Conservation (phyloP, 2,113 vertebrate species). For the Tenrec ecaudatus region DNA sequence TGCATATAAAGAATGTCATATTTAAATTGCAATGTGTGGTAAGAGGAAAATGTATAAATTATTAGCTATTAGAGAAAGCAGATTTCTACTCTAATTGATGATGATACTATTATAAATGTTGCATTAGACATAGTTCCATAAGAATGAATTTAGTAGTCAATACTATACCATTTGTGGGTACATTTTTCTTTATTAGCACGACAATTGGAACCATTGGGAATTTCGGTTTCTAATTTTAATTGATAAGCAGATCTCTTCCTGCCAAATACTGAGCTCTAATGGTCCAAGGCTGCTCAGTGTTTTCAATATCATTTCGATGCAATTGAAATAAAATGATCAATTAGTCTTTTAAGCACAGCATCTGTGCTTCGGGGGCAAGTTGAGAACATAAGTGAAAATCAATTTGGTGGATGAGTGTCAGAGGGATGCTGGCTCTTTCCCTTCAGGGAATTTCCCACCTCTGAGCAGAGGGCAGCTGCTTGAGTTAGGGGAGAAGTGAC, state of each 20-base stretch:
- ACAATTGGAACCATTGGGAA: slow-evolving; percentile 39
- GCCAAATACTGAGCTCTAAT: slow-evolving; percentile 65
- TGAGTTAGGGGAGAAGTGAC: slow-evolving; percentile 1
- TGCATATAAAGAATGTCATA: neutral
- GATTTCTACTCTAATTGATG: slow-evolving; percentile 23
- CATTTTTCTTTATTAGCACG: slow-evolving; percentile 60
- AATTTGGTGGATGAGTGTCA: slow-evolving; percentile 65
- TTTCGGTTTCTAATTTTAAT: slow-evolving; percentile 71
- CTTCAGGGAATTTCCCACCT: slow-evolving; percentile 14
- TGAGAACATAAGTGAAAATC: slow-evolving; percentile 69
- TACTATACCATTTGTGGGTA: slow-evolving; percentile 42
- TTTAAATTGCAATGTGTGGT: slow-evolving; percentile 40
- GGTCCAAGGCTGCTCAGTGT: slow-evolving; percentile 51
- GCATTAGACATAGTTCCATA: slow-evolving; percentile 18
- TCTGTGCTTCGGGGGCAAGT: slow-evolving; percentile 70
- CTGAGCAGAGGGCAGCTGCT: slow-evolving; percentile 46
- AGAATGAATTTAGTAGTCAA: slow-evolving; percentile 62
- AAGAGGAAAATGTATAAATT: slow-evolving; percentile 39
- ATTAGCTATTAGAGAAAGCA: slow-evolving; percentile 49
- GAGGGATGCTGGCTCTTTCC: slow-evolving; percentile 24
- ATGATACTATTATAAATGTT: slow-evolving; percentile 47
- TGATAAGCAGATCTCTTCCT: slow-evolving; percentile 67
- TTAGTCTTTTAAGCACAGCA: slow-evolving; percentile 74
- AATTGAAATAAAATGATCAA: slow-evolving; percentile 79
- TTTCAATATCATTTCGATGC: slow-evolving; percentile 69